Conservation (phyloP, 2,888 invertebrate genomes). For the Eristalis intricaria region DNA sequence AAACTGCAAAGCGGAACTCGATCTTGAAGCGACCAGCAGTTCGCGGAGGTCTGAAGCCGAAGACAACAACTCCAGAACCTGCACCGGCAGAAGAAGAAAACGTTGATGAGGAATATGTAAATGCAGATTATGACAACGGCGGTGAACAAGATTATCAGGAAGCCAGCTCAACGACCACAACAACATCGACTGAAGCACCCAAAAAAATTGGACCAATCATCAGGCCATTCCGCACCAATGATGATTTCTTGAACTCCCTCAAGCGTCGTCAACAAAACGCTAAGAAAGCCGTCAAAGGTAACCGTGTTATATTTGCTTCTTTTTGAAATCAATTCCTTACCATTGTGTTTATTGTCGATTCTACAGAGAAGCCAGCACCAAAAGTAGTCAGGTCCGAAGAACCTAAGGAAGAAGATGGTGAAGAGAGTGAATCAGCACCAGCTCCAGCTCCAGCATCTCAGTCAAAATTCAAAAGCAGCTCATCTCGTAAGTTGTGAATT, state of each 20-base stretch:
- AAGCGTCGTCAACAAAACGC: conserved; percentile 88
- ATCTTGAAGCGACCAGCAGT: conserved; percentile 75
- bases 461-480: conserved; percentile 77
- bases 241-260: conserved; percentile 87
- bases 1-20: conserved; percentile 54
- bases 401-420: conserved; percentile 74
- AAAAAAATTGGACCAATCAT: conserved; percentile 86
- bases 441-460: conserved; percentile 75
- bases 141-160: conserved; percentile 77
- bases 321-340: neutral
- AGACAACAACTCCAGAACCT: conserved; percentile 78
- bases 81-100: conserved; percentile 77
- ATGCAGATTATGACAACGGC: conserved; percentile 75
- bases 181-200: conserved; percentile 86
- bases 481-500: conserved; percentile 76
- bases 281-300: conserved; percentile 82
- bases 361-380: conserved; percentile 77
- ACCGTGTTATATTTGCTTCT: neutral
- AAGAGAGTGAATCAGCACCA: conserved; percentile 76
- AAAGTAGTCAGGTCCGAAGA: conserved; percentile 74
- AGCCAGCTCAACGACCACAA: conserved; percentile 82
- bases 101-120: conserved; percentile 83
- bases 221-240: conserved; percentile 90
- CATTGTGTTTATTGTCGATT: neutral
- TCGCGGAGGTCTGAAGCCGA: conserved; percentile 76